Conservation (phyloP, 2,797 vertebrate genomes). For the Alcedo quadribrachys region DNA sequence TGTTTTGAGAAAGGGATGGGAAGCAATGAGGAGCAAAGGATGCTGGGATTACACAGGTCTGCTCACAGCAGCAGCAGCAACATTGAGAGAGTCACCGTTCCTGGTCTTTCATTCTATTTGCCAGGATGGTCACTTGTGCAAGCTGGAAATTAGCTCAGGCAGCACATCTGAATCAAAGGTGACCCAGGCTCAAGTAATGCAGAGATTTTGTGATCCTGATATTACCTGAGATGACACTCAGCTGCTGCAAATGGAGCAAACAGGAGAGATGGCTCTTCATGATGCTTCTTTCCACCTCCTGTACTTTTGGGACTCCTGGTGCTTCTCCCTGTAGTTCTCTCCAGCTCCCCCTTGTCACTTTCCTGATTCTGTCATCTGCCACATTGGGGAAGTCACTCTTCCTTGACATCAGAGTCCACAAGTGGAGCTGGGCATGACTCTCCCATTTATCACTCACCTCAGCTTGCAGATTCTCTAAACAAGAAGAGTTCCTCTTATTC, state of each 20-base stretch:
- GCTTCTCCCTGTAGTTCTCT: not conserved
- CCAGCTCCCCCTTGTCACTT: not conserved
- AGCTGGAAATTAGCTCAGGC: not conserved
- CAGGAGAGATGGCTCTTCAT: not conserved
- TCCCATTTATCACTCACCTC: not conserved
- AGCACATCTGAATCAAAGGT: not conserved
- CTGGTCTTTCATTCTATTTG: not conserved
- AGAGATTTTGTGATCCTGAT: not conserved
- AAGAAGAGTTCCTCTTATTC: not conserved
- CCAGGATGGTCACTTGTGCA: accelerated
- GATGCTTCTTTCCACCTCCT: not conserved
- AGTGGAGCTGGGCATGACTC: not conserved
- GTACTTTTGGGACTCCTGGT: not conserved
- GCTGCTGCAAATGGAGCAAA: not conserved
- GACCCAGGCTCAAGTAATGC: not conserved
- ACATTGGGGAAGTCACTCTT: not conserved
- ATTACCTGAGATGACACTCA: not conserved
- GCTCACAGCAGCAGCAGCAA: not conserved
- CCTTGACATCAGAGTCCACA: not conserved
- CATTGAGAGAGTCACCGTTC: not conserved
- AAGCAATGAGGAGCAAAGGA: not conserved
- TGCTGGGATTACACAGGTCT: not conserved
- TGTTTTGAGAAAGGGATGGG: not conserved
- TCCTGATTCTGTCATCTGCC: not conserved
- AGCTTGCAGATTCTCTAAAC: not conserved